Evolutionary conservation across 2,888 invertebrate genomes (phyloP), one percentile per base, ranked within the genome.

Genomic region (Drosophila lutescens): DNA sequence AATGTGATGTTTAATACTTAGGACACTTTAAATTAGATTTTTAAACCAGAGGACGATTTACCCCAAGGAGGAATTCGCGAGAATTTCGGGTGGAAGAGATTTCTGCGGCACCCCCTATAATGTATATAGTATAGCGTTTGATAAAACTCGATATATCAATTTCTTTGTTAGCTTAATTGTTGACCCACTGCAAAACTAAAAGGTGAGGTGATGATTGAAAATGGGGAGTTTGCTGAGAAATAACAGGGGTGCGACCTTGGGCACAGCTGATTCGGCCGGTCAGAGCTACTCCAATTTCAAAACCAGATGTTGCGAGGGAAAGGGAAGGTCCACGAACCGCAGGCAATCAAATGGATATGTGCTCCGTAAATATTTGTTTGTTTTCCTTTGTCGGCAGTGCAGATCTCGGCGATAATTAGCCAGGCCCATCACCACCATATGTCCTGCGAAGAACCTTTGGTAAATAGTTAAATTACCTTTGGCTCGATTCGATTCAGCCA

Each of bases 321-420:
- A 38, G 65, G 44, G 34, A 43, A 32, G 63, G 50, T 60, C 62
- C 44, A 41, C 41, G 36, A 8, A 60, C 61, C 78, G 50, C 72
- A 63, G 67, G 61, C 68, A 70, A 85, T 81, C 81, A 75, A 80
- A 47, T 73, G 76, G 60, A 66, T 76, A 68, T 80, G 76, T 44
- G 49, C 23, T 61, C 65, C 67, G 70, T 81, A 82, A 82, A 87
- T 82, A 81, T 82, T 82, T 85, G 71, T 73, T 69, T 59, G 74
- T 68, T 65, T 53, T 70, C 66, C 58, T 86, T 79, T 77, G 76
- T 69, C 85, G 78, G 81, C 60, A 20, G 34, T 58, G 79, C 77
- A 77, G 62, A 58, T 62, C 70, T 53, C 38, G 13, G 17, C 8
- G 26, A 46, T 32, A 49, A 46, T 38, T 32, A 56, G 46, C n/a